Evolutionary conservation across 2,113 vertebrate species (phyloP).

Genomic region (Petrocephalus microphthalmus): DNA sequence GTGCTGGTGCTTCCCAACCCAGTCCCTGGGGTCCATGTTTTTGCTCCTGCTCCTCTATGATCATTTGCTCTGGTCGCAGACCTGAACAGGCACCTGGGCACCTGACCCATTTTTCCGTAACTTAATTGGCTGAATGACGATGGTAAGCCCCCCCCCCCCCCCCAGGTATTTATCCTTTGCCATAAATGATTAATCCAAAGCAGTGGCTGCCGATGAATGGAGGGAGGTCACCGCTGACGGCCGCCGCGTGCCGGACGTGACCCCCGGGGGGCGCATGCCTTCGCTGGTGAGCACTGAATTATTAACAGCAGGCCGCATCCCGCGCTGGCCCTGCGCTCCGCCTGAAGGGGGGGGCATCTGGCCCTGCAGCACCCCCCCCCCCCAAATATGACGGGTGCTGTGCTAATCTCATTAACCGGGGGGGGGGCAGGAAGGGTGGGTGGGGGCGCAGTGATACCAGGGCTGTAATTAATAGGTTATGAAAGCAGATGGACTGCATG

Average conservation of each 20-base stretch:
- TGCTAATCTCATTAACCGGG: conserved; percentile 44
- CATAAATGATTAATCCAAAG: conserved; percentile 23
- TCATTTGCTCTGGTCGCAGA: background rate
- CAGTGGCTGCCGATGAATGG: conserved; percentile 12
- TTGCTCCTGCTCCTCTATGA: background rate
- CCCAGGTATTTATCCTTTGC: background rate
- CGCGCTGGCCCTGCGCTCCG: conserved; percentile 40
- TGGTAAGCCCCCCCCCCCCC: background rate
- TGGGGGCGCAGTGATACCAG: background rate
- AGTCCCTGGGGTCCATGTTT: background rate
- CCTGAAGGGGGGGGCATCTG: conserved; percentile 48
- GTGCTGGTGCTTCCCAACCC: background rate
- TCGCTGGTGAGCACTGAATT: conserved; percentile 42
- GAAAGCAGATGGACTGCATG: conserved; percentile 55
- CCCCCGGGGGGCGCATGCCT: conserved; percentile 23
- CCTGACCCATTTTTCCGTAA: background rate
- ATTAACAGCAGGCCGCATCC: conserved; percentile 48
- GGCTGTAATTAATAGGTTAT: conserved; percentile 43
- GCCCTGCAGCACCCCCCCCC: conserved; percentile 34
- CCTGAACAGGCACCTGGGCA: background rate
- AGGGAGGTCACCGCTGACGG: conserved; percentile 7
- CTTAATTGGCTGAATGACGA: background rate
- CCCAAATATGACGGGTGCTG: conserved; percentile 43
- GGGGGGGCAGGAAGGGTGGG: conserved; percentile 31
- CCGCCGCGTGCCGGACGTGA: background rate